Base-by-base conservation (phyloP, 2,888 invertebrate genomes). In the Saturnia pavonia region DNA sequence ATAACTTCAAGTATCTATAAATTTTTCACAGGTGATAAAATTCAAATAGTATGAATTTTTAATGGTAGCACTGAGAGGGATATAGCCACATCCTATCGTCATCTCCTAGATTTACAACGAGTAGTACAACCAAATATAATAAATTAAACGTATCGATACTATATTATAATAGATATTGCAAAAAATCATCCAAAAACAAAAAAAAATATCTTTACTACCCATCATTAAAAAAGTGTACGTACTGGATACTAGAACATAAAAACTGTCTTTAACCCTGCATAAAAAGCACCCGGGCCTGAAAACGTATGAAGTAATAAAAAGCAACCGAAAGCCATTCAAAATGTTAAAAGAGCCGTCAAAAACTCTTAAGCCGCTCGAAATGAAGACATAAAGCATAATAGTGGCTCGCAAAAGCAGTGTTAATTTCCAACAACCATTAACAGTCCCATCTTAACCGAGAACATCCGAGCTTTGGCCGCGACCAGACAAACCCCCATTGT, bases 341-440 rank as follows among this genome's bases (percentile, higher is more conserved):
- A 74, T 77, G 79, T 79, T 82, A 83, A 86, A 79, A 76, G 72
- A 77, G 74, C 74, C 81, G 51, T 67, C 70, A 70, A 43, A 70
- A 34, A 51, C 70, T 40, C 54, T 70, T 85, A 79, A 81, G 83
- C 73, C 78, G 78, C 80, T 81, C 85, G 84, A 89, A 87, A 90
- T 87, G 85, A 88, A 88, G 86, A 86, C 87, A 86, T 87, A 87
- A 88, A 87, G 82, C 82, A 84, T 84, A 86, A 83, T 84, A 77
- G 80, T 75, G 80, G 81, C 82, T 82, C 80, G 84, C 85, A 82
- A 86, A 86, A 83, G 80, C 80, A 81, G 85, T 85, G 91, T 87
- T 90, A 91, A 90, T 90, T 88, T 85, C 80, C 80, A 77, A 79
- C 84, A 79, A 79, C 83, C 83, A 90, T 90, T 90, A 90, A 89